Conservation (phyloP, 2,888 invertebrate genomes). For the Temnothorax unifasciatus region DNA sequence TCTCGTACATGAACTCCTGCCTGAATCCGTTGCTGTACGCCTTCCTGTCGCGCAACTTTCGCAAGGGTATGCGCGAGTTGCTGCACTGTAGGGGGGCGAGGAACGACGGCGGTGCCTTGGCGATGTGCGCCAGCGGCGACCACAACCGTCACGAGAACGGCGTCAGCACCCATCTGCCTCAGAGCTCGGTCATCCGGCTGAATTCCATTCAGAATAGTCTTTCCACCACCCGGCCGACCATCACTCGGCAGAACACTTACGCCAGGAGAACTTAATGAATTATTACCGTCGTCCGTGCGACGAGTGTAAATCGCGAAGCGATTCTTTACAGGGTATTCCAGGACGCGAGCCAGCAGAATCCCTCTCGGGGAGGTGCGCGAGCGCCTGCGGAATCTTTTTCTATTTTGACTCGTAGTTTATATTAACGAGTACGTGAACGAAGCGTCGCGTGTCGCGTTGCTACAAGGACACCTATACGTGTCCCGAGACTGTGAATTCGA, state of each 20-base stretch:
- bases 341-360: background rate
- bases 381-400: conserved; percentile 15
- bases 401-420: background rate
- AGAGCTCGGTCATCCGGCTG: conserved; percentile 78
- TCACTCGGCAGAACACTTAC: conserved; percentile 72
- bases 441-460: background rate
- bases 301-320: background rate
- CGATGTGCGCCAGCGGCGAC: conserved; percentile 76
- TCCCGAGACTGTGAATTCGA: background rate
- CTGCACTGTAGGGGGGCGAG: conserved; percentile 88
- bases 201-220: conserved; percentile 78
- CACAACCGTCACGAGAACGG: conserved; percentile 76
- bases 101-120: conserved; percentile 71
- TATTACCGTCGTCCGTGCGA: background rate
- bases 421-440: background rate
- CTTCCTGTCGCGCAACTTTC: conserved; percentile 93
- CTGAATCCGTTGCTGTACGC: conserved; percentile 97
- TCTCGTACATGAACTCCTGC: conserved; percentile 96
- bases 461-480: background rate
- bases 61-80: conserved; percentile 94
- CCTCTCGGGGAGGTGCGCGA: conserved; percentile 27
- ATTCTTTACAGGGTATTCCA: conserved; percentile 18
- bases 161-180: conserved; percentile 67
- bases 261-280: conserved; percentile 39
- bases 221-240: conserved; percentile 68